These are phyloP conservation scores for Melanerpes formicivorus DNA, from an alignment of 2,113 vertebrate genomes.

Conservation along the genomic window DNA sequence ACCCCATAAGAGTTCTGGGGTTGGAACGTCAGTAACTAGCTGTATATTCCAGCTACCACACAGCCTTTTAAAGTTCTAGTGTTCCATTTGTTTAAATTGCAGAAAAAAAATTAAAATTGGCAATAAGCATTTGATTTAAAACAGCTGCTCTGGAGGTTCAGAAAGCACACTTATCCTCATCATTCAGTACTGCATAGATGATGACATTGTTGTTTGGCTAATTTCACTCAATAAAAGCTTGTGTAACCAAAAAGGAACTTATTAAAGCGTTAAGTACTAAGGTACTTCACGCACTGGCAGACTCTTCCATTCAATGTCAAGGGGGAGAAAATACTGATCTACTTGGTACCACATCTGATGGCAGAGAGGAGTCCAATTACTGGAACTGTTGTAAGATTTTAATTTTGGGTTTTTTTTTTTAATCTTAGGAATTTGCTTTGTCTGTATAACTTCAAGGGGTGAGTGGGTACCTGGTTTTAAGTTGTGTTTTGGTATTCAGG, in stretches of 20 bases:
- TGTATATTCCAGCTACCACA: neutral
- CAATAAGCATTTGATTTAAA: neutral
- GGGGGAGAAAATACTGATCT: neutral
- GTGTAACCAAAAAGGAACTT: neutral
- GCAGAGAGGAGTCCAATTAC: neutral
- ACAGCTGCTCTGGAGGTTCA: neutral
- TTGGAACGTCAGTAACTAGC: too few species aligned
- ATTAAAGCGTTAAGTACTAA: neutral
- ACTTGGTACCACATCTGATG: neutral
- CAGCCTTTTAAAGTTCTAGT: neutral
- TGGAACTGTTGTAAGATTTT: neutral
- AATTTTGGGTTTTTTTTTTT: neutral
- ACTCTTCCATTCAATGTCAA: neutral
- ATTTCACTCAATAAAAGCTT: neutral
- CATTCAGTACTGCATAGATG: neutral
- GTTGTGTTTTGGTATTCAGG: neutral
- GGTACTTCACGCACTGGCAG: neutral
- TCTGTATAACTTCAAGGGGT: neutral
- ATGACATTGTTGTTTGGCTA: neutral
- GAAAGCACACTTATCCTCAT: neutral
- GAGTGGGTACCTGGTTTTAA: neutral
- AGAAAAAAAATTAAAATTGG: neutral
- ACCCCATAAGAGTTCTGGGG: neutral
- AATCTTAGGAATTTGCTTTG: neutral
- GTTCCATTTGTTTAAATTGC: neutral